Evolutionary conservation across 2,888 invertebrate species (phyloP), one percentile per base, ranked within the genome.

Genomic region (Poecilobothrus nobilitatus): DNA sequence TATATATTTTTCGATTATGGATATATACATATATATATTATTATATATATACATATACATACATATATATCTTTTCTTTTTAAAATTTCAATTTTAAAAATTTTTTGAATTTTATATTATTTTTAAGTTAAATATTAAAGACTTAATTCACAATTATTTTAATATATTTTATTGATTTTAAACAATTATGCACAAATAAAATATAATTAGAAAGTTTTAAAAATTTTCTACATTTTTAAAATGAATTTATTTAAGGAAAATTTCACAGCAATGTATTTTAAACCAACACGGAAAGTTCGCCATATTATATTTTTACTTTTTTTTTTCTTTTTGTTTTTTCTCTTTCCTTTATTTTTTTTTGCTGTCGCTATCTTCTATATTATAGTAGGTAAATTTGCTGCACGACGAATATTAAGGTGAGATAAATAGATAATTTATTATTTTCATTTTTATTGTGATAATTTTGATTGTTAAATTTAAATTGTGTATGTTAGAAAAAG

Each of bases 281-380:
- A 74, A 71, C 74, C 73, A 73, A 74, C 74, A 73, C 71, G 71
- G 71, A 74, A 74, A 74, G 74, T 76, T 75, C 76, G 76, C 76
- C 76, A 76, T 76, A 76, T 76, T 76, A 74, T 75, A 75, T 53
- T 53, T 53, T 53, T 53, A 53, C n/a, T 53, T 73, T 74, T 75
- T 74, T 74, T 72, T 72, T 69, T 71, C 71, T 72, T 27, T 27
- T 27, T 37, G 37, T 37, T 37, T 37, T 27, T 27, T 27, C 27
- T 27, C 27, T 27, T 27, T 27, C 27, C 3, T 27, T 71, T 74
- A 73, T 73, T 73, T 71, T 72, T 71, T 71, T 72, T 72, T 71
- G 15, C 12, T 53, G 53, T 53, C 53, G 53, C 53, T 53, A 18
- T 53, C 53, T 53, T 53, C 18, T 53, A 2, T 53, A 18, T n/a